Evolutionary conservation across 2,888 invertebrate genomes (phyloP).

Genomic region (Cataglyphis livida): DNA sequence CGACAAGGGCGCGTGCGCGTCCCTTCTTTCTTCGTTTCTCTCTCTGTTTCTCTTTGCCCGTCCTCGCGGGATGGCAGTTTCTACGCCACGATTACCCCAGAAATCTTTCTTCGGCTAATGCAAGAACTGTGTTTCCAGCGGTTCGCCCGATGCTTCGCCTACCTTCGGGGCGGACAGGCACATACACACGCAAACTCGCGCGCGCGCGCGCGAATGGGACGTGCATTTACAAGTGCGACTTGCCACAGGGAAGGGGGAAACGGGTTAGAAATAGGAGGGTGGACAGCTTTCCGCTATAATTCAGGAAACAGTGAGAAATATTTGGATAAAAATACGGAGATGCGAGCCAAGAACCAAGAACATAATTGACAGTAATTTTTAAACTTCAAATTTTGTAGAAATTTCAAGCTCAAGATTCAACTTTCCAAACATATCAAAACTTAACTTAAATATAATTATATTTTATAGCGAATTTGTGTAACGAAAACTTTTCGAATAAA

Average conservation of each 20-base stretch:
- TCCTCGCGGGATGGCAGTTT: conserved; percentile 48
- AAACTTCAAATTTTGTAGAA: conserved; percentile 13
- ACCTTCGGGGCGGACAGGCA: conserved; percentile 64
- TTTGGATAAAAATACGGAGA: conserved; percentile 26
- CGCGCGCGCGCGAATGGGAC: conserved; percentile 56
- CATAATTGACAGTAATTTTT: conserved; percentile 23
- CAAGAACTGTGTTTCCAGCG: conserved; percentile 83
- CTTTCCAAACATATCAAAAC: neutral
- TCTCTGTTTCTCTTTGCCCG: neutral
- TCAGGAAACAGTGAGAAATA: conserved; percentile 42
- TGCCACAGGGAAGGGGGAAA: conserved; percentile 60
- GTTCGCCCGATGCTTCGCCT: conserved; percentile 73
- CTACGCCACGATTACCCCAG: conserved; percentile 67
- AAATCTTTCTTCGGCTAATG: conserved; percentile 84
- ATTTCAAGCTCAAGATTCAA: neutral
- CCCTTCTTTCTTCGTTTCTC: conserved; percentile 44
- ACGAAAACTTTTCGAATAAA: neutral
- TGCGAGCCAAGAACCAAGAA: neutral
- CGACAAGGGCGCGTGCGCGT: conserved; percentile 42
- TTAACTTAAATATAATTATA: neutral
- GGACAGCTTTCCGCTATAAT: conserved; percentile 47
- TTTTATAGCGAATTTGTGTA: neutral
- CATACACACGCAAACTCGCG: conserved; percentile 45
- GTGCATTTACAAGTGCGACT: conserved; percentile 76
- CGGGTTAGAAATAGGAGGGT: conserved; percentile 49